A percentile compares a stretch with the other conserved stretches of the same genome.
Evolutionary conservation across 2,797 vertebrate genomes (phyloP).

Genomic region (Meda fulgida): DNA sequence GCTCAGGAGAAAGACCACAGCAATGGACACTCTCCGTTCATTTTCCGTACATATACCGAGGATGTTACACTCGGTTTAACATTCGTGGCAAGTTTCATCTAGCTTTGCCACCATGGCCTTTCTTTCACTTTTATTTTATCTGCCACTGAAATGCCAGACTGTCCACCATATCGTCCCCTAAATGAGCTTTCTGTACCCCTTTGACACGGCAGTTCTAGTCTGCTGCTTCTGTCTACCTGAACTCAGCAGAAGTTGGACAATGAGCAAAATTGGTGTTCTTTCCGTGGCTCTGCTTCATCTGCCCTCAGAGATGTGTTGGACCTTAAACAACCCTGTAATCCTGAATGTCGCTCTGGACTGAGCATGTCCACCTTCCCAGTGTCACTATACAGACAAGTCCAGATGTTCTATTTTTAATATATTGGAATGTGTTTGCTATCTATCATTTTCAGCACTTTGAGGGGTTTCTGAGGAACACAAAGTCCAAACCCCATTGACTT

Average conservation of each 20-base stretch:
- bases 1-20: constrained; percentile 41
- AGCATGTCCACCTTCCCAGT: constrained; percentile 9
- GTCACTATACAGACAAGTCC: neutral
- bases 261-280: constrained; percentile 55
- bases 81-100: constrained; percentile 54
- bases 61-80: constrained; percentile 59
- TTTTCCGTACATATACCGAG: constrained; percentile 43
- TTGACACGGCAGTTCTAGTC: constrained; percentile 55
- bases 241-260: constrained; percentile 49
- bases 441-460: constrained; percentile 19
- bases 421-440: neutral
- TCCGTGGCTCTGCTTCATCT: constrained; percentile 43
- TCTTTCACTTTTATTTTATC: constrained; percentile 54
- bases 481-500: neutral
- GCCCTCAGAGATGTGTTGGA: constrained; percentile 3
- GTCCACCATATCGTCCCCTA: constrained; percentile 55
- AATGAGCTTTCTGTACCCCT: constrained; percentile 57
- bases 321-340: constrained; percentile 39
- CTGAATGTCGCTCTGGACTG: constrained; percentile 6
- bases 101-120: constrained; percentile 50
- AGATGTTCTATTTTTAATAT: neutral
- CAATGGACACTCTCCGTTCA: constrained; percentile 38
- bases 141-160: constrained; percentile 57
- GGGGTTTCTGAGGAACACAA: neutral
- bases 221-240: constrained; percentile 55